Evolutionary conservation across 2,888 invertebrate genomes (phyloP), one percentile per base, ranked within the genome.

Genomic region (Diarsia rubi): DNA sequence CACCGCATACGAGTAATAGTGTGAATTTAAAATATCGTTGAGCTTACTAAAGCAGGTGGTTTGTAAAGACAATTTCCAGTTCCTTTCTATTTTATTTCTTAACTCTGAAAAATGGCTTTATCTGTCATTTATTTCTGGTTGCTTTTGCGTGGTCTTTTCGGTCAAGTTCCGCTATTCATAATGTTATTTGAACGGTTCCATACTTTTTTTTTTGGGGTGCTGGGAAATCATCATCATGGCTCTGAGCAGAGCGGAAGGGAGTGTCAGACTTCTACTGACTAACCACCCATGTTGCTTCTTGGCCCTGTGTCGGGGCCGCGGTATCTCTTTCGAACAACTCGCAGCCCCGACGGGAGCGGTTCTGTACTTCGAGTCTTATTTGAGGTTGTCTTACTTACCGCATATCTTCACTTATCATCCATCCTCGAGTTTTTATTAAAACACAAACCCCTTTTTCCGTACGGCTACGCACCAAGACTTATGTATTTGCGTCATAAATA

Each of bases 401-500:
- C 27, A 44, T 31, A 54, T 31, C n/a, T 19, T 16, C 2, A 21
- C n/a, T 68, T 57, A 68, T 42, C 16, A 49, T 12, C 12, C 27
- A 69, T 59, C 44, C 6, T 42, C 1, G 24, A 81, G 80, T 59
- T n/a, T 37, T 37, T 42, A 62, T 42, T 19, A n/a, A 62, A 82
- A 69, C 11, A 24, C 19, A 67, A 79, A 31, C 44, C 64, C 37
- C 1, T 57, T 79, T 66, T 69, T 44, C 19, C 52, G 69, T 73
- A 79, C 24, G 21, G 19, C 16, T 69, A n/a, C 63, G 31, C 69
- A 68, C 65, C 37, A 79, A 66, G 52, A 63, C 60, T 19, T 83
- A 31, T 49, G 59, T 70, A 84, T 68, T 73, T 74, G 44, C 24
- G 62, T 73, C 76, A 75, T 83, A 81, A 79, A 74, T 79, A 85